Base-by-base conservation (phyloP, 2,888 invertebrate genomes). In the Phortica magna region DNA sequence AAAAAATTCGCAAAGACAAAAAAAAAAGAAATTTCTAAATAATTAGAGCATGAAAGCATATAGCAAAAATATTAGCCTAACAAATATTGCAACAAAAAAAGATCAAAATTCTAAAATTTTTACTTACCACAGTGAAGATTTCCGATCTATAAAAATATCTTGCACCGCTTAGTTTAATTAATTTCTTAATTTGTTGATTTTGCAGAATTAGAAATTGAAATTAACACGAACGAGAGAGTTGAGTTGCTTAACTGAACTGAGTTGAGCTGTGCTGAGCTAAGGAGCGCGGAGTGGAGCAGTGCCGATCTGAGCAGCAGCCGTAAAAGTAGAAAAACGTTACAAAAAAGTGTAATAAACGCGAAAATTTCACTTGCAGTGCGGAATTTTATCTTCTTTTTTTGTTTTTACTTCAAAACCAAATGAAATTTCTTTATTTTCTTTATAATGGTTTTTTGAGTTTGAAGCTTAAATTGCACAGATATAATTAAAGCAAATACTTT, bases 1-100 rank as follows among this genome's bases (percentile, higher is more conserved):
- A 81, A 76, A 77, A 82, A 76, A 78, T 72, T 42, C 3, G 42
- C 17, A 73, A 68, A 75, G 70, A 74, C 64, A 78, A 75, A 76
- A 68, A 75, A 78, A 76, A 73, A 75, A 75, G n/a, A 82, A 84
- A 85, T 85, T 85, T 85, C 85, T 88, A 85, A 85, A 85, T 85
- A 85, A 85, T 85, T 85, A 85, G 85, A 85, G 85, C 85, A 83
- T 85, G 88, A 87, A 78, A 65, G 73, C 75, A 75, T 57, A 42
- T 9, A 68, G 2, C 7, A 43, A 70, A 65, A 70, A 3, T 14
- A 55, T 42, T 10, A 53, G 17, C 42, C 42, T 67, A 31, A 39
- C 12, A 65, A 14, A 12, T 39, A 39, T 12, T 17, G 39, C 31
- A 31, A 48, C 7, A 48, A 48, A 71, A 14, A 22, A 17, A 22